A percentile compares a stretch with the other conserved stretches of the same genome.
phyloP scores from a whole-genome alignment of 2,797 vertebrate genomes.

The Dallia pectoralis region DNA sequence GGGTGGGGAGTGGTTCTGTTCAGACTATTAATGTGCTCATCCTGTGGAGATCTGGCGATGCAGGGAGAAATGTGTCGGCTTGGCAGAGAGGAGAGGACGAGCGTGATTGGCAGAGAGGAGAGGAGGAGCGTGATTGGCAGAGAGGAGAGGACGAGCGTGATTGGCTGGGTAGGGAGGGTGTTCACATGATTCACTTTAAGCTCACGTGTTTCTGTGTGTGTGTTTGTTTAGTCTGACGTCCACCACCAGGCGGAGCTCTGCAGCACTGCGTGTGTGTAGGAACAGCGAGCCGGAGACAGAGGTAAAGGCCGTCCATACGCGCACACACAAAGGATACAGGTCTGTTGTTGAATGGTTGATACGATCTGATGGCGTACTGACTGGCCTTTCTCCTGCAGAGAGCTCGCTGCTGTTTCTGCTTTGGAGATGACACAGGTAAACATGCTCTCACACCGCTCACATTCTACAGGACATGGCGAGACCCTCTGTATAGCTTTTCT shows the following conservation, averaged over 20 bases:
- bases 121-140: conserved; percentile 43
- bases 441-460: neutral
- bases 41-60: conserved; percentile 1
- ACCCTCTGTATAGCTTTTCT: neutral
- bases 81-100: neutral
- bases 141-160: conserved; percentile 40
- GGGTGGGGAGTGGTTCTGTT: neutral
- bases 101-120: conserved; percentile 49
- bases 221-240: conserved; percentile 83
- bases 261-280: conserved; percentile 82
- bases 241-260: conserved; percentile 92
- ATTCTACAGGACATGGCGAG: neutral
- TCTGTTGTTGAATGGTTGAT: neutral
- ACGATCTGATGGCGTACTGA: neutral
- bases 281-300: conserved; percentile 84
- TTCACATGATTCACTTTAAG: conserved; percentile 70
- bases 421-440: conserved; percentile 81
- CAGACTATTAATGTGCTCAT: neutral
- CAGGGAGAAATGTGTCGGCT: neutral
- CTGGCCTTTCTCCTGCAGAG: conserved; percentile 71
- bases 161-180: conserved; percentile 39
- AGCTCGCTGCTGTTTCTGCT: conserved; percentile 97
- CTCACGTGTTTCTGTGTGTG: conserved; percentile 36
- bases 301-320: conserved; percentile 68
- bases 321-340: neutral